A percentile compares a stretch with the other conserved stretches of the same genome.
Conservation (phyloP, 2,113 vertebrate species). For the Vimba vimba region DNA sequence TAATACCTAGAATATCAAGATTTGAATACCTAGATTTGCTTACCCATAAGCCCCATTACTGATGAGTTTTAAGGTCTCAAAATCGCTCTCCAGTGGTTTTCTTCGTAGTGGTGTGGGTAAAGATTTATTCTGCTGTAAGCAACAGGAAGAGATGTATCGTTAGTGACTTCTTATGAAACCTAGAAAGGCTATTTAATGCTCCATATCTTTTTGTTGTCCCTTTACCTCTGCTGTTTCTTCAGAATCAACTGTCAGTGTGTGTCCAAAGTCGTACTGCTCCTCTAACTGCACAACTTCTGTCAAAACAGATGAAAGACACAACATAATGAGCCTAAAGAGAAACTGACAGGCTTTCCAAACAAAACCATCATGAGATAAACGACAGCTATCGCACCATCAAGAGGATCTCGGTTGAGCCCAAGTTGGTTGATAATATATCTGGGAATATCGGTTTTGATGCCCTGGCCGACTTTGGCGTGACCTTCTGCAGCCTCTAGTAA, state of each 20-base stretch:
- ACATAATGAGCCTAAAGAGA: not conserved
- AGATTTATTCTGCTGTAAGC: slow-evolving; percentile 73
- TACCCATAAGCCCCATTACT: slow-evolving; percentile 97
- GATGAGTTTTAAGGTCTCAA: slow-evolving; percentile 96
- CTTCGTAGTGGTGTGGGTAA: slow-evolving; percentile 77
- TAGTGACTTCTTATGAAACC: not conserved
- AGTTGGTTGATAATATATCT: slow-evolving; percentile 95
- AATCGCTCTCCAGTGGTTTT: slow-evolving; percentile 92
- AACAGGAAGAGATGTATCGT: not conserved
- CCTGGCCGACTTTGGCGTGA: slow-evolving; percentile 91
- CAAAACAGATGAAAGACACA: slow-evolving; percentile 27
- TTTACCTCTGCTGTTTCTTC: slow-evolving; percentile 81
- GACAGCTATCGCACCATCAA: slow-evolving; percentile 81
- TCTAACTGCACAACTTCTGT: slow-evolving; percentile 91
- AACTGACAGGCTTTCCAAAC: not conserved
- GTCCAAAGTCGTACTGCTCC: slow-evolving; percentile 80
- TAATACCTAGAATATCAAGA: too few species aligned
- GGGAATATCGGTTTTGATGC: slow-evolving; percentile 93
- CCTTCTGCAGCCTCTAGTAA: slow-evolving; percentile 94
- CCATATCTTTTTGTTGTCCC: not conserved
- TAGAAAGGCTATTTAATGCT: not conserved
- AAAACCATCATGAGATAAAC: not conserved
- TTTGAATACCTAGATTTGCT: slow-evolving; percentile 57
- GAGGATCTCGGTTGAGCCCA: slow-evolving; percentile 86
- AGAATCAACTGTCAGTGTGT: slow-evolving; percentile 73